Evolutionary conservation across 1,140 invertebrate species (phyloP).

Genomic region (Argopecten irradians): DNA sequence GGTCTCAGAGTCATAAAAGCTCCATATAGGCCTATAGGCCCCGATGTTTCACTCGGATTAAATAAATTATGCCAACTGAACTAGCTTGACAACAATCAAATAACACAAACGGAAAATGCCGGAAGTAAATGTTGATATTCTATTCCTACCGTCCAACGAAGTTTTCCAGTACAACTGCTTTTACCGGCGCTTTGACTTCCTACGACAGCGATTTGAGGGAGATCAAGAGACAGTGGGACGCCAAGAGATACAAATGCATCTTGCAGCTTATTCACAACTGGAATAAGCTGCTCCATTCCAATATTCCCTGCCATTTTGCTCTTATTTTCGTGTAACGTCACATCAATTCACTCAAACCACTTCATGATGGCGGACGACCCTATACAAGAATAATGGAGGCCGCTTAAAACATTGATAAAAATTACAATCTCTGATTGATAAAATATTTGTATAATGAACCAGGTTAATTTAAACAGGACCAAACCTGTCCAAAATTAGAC

Average conservation of each 20-base stretch:
- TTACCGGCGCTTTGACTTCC: constrained; percentile 99
- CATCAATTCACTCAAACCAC: constrained; percentile 30
- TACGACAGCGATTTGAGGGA: constrained; percentile 99
- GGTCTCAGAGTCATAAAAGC: background rate
- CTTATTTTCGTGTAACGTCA: constrained; percentile 49
- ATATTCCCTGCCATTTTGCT: constrained; percentile 83
- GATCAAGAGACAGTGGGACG: constrained; percentile 97
- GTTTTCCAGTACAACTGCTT: constrained; percentile 99
- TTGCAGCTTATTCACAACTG: constrained; percentile 98
- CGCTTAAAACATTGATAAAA: constrained; percentile 49
- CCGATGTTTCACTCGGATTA: background rate
- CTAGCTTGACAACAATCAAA: background rate
- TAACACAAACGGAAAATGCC: constrained; percentile 7
- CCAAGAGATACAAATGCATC: constrained; percentile 99
- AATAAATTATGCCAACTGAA: background rate
- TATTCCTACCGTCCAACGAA: constrained; percentile 99
- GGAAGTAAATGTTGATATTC: constrained; percentile 58
- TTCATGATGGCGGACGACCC: constrained; percentile 62
- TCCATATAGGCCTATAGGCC: background rate
- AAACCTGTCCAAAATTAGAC: background rate
- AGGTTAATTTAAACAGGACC: no score
- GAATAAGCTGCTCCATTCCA: constrained; percentile 98
- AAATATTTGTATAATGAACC: background rate
- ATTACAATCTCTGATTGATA: background rate
- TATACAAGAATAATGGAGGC: constrained; percentile 45